Evolutionary conservation across 2,888 invertebrate genomes (phyloP).

Genomic region (Merodon equestris): DNA sequence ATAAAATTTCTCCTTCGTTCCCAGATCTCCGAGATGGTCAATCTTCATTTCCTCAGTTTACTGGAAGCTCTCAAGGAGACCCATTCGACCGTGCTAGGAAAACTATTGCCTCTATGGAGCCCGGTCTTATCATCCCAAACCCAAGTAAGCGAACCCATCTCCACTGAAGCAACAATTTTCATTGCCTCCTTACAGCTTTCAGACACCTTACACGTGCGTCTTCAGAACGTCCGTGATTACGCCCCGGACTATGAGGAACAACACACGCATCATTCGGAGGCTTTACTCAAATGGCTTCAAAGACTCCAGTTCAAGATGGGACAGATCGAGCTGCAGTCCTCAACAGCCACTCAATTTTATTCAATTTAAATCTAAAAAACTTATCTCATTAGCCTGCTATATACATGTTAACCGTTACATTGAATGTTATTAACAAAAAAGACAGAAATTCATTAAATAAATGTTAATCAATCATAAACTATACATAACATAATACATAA

Average conservation of each 20-base stretch:
- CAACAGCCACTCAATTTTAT: conserved; percentile 94
- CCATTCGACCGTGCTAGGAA: conserved; percentile 94
- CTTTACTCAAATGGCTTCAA: conserved; percentile 90
- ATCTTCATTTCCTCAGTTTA: conserved; percentile 95
- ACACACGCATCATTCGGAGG: conserved; percentile 78
- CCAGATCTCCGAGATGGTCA: conserved; percentile 98
- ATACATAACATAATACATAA: too few relatives aligned
- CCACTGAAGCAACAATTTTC: background rate
- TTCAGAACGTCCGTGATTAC: conserved; percentile 93
- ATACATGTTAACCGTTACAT: conserved; percentile 40
- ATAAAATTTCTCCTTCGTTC: conserved; percentile 61
- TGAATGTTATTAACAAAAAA: conserved; percentile 48
- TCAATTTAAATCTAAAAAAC: conserved; percentile 80
- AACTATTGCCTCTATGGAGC: conserved; percentile 96
- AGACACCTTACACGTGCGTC: conserved; percentile 90
- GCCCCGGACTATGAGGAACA: conserved; percentile 80
- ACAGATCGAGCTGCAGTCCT: conserved; percentile 96
- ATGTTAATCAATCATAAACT: conserved; percentile 46
- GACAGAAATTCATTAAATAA: too few relatives aligned
- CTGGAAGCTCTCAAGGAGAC: conserved; percentile 97
- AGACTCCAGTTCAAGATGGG: conserved; percentile 98
- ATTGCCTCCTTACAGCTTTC: conserved; percentile 84
- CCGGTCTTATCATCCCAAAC: conserved; percentile 96
- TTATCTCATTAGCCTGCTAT: conserved; percentile 12
- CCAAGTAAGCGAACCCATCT: conserved; percentile 81